Percentiles rank a stretch among this genome's conserved stretches.
phyloP scores from a whole-genome alignment of 2,888 invertebrate species.

The Epinotia nisella region DNA sequence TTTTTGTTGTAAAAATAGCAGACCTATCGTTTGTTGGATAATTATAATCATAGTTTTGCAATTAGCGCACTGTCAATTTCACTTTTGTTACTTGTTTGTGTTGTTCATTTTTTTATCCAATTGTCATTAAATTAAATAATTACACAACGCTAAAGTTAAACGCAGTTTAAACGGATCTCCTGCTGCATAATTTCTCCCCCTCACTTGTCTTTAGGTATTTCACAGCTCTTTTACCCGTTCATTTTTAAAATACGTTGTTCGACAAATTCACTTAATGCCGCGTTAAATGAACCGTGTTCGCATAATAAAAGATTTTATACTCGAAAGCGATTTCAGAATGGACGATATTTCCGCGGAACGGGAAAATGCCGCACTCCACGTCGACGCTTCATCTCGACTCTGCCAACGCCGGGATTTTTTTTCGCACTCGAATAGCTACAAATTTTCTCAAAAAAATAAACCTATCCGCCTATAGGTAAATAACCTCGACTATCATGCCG shows the following conservation, averaged over 20 bases:
- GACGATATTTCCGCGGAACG: slow-evolving; percentile 75
- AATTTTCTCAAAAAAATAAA: slow-evolving; percentile 61
- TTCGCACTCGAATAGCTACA: slow-evolving; percentile 62
- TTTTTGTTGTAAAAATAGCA: no score
- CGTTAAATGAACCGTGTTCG: slow-evolving; percentile 83
- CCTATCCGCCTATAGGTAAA: slow-evolving; percentile 62
- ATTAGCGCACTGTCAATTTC: no score
- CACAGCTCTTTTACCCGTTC: slow-evolving; percentile 75
- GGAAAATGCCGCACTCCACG: slow-evolving; percentile 63
- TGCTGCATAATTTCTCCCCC: slow-evolving; percentile 58
- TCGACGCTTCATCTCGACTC: slow-evolving; percentile 62
- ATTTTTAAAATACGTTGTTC: slow-evolving; percentile 81
- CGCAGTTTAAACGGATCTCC: slow-evolving; percentile 59
- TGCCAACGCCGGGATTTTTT: slow-evolving; percentile 63
- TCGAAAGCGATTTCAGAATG: slow-evolving; percentile 78
- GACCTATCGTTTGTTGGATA: no score
- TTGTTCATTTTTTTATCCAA: no score
- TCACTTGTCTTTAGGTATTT: slow-evolving; percentile 60
- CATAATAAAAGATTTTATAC: slow-evolving; percentile 83
- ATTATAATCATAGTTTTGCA: no score
- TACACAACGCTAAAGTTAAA: slow-evolving; percentile 51
- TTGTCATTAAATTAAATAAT: slow-evolving; percentile 39
- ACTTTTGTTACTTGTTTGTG: no score
- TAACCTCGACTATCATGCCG: slow-evolving; percentile 51
- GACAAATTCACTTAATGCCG: slow-evolving; percentile 83